Base-by-base conservation (phyloP, 2,113 vertebrate species). In the Ailurus styani region DNA sequence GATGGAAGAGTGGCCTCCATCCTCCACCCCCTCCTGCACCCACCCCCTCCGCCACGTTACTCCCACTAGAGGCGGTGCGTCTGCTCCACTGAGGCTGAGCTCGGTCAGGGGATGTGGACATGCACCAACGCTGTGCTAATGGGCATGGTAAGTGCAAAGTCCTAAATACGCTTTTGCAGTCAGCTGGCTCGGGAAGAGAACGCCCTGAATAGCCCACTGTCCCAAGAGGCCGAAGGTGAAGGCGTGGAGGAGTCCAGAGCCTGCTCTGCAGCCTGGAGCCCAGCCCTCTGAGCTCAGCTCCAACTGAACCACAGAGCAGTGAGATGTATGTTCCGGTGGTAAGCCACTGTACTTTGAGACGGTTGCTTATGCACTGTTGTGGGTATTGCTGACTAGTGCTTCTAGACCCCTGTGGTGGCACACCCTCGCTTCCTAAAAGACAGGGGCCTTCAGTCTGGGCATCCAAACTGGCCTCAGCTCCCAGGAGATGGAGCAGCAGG, bases 381-480 rank as follows among this genome's bases (percentile, higher is more conserved):
- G 45, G 34, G 20, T n/a, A 27, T 50, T 34, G 1, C 77, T 12
- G 47, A 23, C 47, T 6, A 6, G 34, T 23, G 72, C 37, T 29
- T n/a, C 47, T 0, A 25, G 72, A 66, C 9, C 8, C 21, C 29
- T n/a, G 83, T 31, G 42, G 57, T 0, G 1, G 15, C 68, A 93
- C 42, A 42, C 15, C 12, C 40, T 27, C 37, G 64, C 64, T 57
- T 72, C n/a, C 42, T 15, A 42, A 34, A 34, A 62, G 42, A 62
- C 0, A 3, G 25, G 21, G 42, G 11, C 50, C 77, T 70, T 57
- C 6, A 0, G 4, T 27, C 29, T 17, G 29, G 64, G 37, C 4
- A 13, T 57, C 50, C 20, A 82, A 45, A 81, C 90, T 25, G 15
- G 47, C 34, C 2, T 70, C 45, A 0, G 9, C n/a, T 54, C 66